Evolutionary conservation across 1,140 invertebrate species (phyloP).

Genomic region (Acyrthosiphon pisum): DNA sequence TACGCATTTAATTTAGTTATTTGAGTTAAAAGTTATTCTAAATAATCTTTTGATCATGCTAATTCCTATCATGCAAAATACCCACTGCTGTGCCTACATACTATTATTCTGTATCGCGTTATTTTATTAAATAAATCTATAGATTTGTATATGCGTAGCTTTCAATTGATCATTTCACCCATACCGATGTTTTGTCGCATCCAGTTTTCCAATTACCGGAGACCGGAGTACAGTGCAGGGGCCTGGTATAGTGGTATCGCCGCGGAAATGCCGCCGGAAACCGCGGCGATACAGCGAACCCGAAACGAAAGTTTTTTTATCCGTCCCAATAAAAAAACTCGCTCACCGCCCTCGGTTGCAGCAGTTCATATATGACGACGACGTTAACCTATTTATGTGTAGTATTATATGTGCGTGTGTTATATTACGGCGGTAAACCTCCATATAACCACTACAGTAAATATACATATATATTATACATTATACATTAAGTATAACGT

Average conservation of each 20-base stretch:
- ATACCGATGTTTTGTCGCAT: not conserved
- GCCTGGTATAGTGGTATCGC: not conserved
- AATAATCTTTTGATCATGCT: not conserved
- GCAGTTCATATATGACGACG: not conserved
- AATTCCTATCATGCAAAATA: not conserved
- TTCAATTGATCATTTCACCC: too few relatives aligned
- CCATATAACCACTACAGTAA: not conserved
- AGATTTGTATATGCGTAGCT: too few relatives aligned
- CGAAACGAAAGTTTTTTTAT: not conserved
- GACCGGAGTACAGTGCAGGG: not conserved
- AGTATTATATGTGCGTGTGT: not conserved
- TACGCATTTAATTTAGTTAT: not conserved
- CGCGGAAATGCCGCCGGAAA: too few relatives aligned
- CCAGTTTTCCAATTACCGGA: not conserved
- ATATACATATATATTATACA: not conserved
- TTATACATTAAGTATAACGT: slow-evolving; percentile 10
- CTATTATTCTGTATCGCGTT: too few relatives aligned
- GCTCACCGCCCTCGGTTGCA: not conserved
- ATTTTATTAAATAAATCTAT: too few relatives aligned
- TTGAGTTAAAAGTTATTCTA: not conserved
- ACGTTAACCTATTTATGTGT: not conserved
- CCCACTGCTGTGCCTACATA: too few relatives aligned
- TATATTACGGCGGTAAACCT: not conserved
- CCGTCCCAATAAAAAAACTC: not conserved
- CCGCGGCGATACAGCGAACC: not conserved